phyloP scores from a whole-genome alignment of 1,140 invertebrate species.

The Diprion similis region DNA sequence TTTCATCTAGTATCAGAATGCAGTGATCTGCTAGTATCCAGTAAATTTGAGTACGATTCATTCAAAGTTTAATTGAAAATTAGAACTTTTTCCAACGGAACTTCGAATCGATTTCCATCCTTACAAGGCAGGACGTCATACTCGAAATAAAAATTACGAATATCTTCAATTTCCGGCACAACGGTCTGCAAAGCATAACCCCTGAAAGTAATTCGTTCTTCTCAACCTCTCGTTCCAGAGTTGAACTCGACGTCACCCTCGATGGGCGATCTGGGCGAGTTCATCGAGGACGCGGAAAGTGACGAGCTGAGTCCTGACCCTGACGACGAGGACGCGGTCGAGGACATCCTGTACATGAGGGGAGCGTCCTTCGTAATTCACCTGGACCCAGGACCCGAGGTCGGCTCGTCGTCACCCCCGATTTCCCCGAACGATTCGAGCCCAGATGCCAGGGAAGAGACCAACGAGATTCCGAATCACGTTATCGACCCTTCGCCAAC shows the following conservation, averaged over 20 bases:
- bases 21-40: too few relatives aligned
- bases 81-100: too few relatives aligned
- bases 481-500: slow-evolving; percentile 17
- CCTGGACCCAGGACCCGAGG: slow-evolving; percentile 59
- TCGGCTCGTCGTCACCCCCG: slow-evolving; percentile 20
- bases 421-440: slow-evolving; percentile 42
- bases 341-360: slow-evolving; percentile 84
- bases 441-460: slow-evolving; percentile 38
- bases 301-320: slow-evolving; percentile 22
- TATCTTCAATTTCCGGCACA: too few relatives aligned
- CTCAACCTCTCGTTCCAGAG: slow-evolving; percentile 63
- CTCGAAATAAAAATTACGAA: too few relatives aligned
- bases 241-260: slow-evolving; percentile 72
- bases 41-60: too few relatives aligned
- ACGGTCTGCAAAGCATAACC: too few relatives aligned
- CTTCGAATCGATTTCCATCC: too few relatives aligned
- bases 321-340: slow-evolving; percentile 63
- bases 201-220: too few relatives aligned
- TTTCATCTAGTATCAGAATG: too few relatives aligned
- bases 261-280: slow-evolving; percentile 45
- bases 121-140: too few relatives aligned
- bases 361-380: slow-evolving; percentile 83
- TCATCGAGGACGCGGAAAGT: slow-evolving; percentile 42
- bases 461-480: slow-evolving; percentile 34
- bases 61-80: too few relatives aligned